phyloP scores from a whole-genome alignment of 2,797 vertebrate genomes.

The Acomys russatus region DNA sequence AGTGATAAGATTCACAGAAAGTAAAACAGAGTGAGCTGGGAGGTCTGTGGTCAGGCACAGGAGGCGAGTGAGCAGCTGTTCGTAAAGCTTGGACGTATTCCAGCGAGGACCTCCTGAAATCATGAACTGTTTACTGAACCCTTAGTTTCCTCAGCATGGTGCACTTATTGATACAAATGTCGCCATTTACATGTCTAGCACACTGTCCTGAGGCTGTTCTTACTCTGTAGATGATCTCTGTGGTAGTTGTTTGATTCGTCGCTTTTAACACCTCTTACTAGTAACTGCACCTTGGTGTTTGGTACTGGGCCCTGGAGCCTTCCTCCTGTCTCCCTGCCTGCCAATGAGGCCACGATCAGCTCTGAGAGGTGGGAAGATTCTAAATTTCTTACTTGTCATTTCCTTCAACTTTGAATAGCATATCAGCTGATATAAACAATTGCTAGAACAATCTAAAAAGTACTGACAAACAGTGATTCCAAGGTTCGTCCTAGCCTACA shows the following conservation, averaged over 20 bases:
- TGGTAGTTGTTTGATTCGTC: neutral
- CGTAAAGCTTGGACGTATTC: constrained; percentile 43
- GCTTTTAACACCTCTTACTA: constrained; percentile 3
- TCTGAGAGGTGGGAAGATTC: constrained; percentile 10
- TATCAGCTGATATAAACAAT: neutral
- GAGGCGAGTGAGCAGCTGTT: neutral
- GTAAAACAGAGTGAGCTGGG: neutral
- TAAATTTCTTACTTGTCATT: constrained; percentile 50
- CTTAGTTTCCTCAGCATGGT: neutral
- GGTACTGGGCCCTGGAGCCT: neutral
- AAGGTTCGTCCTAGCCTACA: neutral
- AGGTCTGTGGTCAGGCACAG: neutral
- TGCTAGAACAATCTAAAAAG: constrained; percentile 20
- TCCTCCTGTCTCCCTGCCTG: neutral
- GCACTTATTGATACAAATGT: neutral
- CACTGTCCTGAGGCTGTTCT: neutral
- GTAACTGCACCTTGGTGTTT: neutral
- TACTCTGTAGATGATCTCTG: neutral
- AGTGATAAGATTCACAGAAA: neutral
- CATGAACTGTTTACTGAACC: neutral
- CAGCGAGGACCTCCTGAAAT: neutral
- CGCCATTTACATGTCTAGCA: constrained; percentile 22
- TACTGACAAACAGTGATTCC: neutral
- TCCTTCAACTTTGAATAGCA: constrained; percentile 47
- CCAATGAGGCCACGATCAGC: neutral